A percentile compares a stretch with the other conserved stretches of the same genome.
phyloP scores from a whole-genome alignment of 2,888 invertebrate genomes.

The Sialis lutaria region DNA sequence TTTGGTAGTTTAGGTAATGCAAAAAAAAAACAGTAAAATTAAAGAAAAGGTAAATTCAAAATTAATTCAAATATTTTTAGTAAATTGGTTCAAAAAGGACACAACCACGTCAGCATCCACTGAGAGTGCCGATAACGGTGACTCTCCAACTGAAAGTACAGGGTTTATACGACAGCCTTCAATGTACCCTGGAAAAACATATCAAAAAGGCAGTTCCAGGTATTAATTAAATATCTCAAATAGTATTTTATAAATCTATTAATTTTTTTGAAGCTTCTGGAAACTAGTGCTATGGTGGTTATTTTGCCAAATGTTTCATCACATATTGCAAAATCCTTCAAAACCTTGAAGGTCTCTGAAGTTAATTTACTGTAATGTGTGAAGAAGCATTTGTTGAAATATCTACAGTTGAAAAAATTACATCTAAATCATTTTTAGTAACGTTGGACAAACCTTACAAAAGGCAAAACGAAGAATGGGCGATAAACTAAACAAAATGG shows the following conservation, averaged over 20 bases:
- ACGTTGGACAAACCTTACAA: conserved; percentile 48
- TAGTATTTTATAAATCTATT: neutral
- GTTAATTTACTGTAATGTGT: too few relatives aligned
- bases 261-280: too few relatives aligned
- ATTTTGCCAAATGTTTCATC: neutral
- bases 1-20: conserved; percentile 54
- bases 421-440: conserved; percentile 16
- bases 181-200: conserved; percentile 22
- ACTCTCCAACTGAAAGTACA: conserved; percentile 32
- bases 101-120: conserved; percentile 28
- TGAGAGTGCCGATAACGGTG: conserved; percentile 34
- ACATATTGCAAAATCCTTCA: too few relatives aligned
- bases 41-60: neutral
- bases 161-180: conserved; percentile 28
- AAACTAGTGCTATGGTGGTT: neutral
- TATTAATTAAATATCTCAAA: conserved; percentile 8
- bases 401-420: conserved; percentile 1
- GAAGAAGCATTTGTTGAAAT: conserved; percentile 14
- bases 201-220: conserved; percentile 16
- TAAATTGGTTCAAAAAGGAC: conserved; percentile 40
- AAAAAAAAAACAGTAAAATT: neutral
- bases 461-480: conserved; percentile 80
- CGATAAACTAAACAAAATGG: conserved; percentile 71
- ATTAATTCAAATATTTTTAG: conserved; percentile 16
- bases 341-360: too few relatives aligned